These are phyloP conservation scores for Fistularia commersonii DNA, from an alignment of 2,797 vertebrate genomes.

Conservation along the genomic window DNA sequence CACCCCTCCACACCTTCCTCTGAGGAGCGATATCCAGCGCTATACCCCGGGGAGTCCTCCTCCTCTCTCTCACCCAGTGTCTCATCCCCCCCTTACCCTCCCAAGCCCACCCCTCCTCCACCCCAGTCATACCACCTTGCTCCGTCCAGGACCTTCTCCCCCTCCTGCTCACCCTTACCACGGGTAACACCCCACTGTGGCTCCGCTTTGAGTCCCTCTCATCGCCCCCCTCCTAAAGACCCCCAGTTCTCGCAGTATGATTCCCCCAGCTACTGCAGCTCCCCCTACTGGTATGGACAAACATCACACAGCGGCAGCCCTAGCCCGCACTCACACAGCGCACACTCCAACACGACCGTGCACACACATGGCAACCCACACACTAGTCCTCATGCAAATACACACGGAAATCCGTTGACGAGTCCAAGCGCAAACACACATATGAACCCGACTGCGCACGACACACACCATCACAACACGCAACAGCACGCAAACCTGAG, in stretches of 20 bases:
- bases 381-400: conserved; percentile 78
- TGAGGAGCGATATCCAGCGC: conserved; percentile 90
- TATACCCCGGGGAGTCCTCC: conserved; percentile 87
- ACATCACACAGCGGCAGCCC: conserved; percentile 86
- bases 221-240: conserved; percentile 75
- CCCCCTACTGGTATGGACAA: conserved; percentile 94
- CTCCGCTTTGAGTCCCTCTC: conserved; percentile 74
- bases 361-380: conserved; percentile 58
- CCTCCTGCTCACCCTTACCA: conserved; percentile 88
- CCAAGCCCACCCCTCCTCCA: conserved; percentile 75
- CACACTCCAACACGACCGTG: conserved; percentile 60
- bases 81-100: conserved; percentile 86
- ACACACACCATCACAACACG: conserved; percentile 56
- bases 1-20: conserved; percentile 97
- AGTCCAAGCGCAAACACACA: conserved; percentile 54
- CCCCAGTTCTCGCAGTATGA: conserved; percentile 93
- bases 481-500: conserved; percentile 52
- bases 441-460: conserved; percentile 42
- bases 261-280: conserved; percentile 93
- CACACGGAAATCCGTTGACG: conserved; percentile 46
- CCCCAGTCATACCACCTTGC: conserved; percentile 79
- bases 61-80: conserved; percentile 85
- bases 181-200: conserved; percentile 78
- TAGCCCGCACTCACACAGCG: conserved; percentile 84
- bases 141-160: conserved; percentile 90